Evolutionary conservation across 1,140 invertebrate genomes (phyloP), one percentile per base, ranked within the genome.

Genomic region (Thaumetopoea pityocampa): DNA sequence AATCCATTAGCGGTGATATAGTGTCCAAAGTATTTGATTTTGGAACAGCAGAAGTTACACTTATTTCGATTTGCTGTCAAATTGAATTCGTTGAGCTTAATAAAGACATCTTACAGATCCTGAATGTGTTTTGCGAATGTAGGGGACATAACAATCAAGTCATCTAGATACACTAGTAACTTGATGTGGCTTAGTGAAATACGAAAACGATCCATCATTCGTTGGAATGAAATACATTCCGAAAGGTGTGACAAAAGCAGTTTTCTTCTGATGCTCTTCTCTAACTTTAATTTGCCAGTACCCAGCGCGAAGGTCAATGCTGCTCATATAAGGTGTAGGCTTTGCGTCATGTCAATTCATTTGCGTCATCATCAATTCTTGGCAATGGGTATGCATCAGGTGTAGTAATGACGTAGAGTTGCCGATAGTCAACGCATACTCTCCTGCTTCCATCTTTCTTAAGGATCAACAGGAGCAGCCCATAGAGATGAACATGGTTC

Each of bases 361-460:
- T n/a, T 4, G 88, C 48, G 4, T 76, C 30, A 16, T 86, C 80
- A 18, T 87, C 82, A 2, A 87, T 85, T 3, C 68, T 33, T 2
- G 85, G 84, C 3, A 87, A 34, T 0, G 86, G 85, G 37, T 71
- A 87, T 3, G 20, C 15, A 32, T 82, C 69, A 4, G 51, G 43
- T n/a, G 53, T 40, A 0, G 77, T 78, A 4, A 72, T 48, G 0
- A 45, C 12, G 28, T 80, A 81, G 0, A 81, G 27, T 10, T 50
- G 48, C 5, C 78, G 11, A 30, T 76, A 77, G 29, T 85, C 79
- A 3, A 79, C 51, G 42, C 69, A 82, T 2, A 81, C 46, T 14
- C 78, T 19, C 1, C 40, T 28, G 7, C 6, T 12, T 19, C 62
- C 62, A 43, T 72, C 38, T 37, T 54, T 51, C 36, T 83, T 85